A percentile compares a stretch with the other conserved stretches of the same genome.
Conservation (phyloP, 2,888 invertebrate genomes). For the Drosophila lutescens region DNA sequence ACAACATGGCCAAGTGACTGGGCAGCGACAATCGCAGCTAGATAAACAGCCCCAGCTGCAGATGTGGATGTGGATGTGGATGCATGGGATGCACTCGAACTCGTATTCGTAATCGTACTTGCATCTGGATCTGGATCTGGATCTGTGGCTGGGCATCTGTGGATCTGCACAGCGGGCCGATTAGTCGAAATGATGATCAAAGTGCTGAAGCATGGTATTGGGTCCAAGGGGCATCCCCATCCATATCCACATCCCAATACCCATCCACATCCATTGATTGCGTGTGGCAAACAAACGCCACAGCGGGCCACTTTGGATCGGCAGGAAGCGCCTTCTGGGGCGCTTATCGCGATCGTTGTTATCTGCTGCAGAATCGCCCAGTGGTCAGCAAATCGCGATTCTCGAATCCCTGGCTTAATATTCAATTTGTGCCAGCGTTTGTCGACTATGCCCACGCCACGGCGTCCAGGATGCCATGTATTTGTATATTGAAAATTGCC, state of each 20-base stretch:
- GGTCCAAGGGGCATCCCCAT: constrained; percentile 4
- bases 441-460: constrained; percentile 48
- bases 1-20: constrained; percentile 66
- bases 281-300: constrained; percentile 67
- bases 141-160: constrained; percentile 19
- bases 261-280: constrained; percentile 61
- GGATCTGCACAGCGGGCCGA: constrained; percentile 74
- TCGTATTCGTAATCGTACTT: constrained; percentile 26
- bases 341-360: constrained; percentile 70
- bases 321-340: constrained; percentile 60
- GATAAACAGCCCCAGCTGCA: constrained; percentile 63
- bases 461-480: constrained; percentile 52
- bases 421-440: constrained; percentile 76
- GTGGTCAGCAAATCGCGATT: constrained; percentile 27
- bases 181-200: constrained; percentile 77
- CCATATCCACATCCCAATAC: background rate
- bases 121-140: constrained; percentile 26
- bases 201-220: constrained; percentile 64
- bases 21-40: constrained; percentile 64
- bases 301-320: constrained; percentile 36
- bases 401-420: constrained; percentile 59
- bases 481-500: constrained; percentile 69
- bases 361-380: constrained; percentile 52
- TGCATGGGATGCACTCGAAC: constrained; percentile 43
- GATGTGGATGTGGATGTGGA: constrained; percentile 33